These are phyloP conservation scores for Pycnomerus fuliginosus DNA, from an alignment of 2,888 invertebrate species.

Conservation along the genomic window DNA sequence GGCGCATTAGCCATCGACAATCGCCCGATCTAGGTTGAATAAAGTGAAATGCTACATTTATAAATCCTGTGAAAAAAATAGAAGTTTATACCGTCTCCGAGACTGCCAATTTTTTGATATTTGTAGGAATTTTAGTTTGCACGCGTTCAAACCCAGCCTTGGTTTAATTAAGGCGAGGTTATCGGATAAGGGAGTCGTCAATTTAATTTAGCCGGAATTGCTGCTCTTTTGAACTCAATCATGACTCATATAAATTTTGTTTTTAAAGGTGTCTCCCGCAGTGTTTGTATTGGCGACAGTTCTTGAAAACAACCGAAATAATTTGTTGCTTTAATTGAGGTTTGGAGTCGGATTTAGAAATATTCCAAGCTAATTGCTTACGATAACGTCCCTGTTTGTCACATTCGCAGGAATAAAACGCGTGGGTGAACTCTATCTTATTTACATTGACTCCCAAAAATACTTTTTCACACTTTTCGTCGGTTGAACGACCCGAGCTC, in stretches of 20 bases:
- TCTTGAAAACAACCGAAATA: conserved; percentile 5
- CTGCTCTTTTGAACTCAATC: conserved; percentile 3
- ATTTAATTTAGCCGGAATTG: conserved; percentile 9
- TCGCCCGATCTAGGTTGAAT: too few relatives aligned
- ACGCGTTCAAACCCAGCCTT: conserved; percentile 14
- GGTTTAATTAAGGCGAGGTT: conserved; percentile 22
- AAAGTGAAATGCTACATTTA: too few relatives aligned
- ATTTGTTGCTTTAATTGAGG: conserved; percentile 11
- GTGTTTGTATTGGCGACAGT: conserved; percentile 7
- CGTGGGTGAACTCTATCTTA: conserved; percentile 19
- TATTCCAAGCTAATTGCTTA: conserved; percentile 8
- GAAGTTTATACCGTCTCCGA: too few relatives aligned
- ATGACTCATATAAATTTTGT: conserved; percentile 3
- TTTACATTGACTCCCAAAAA: conserved; percentile 15
- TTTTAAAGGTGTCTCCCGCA: conserved; percentile 4
- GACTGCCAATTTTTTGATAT: too few relatives aligned
- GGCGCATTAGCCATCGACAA: too few relatives aligned
- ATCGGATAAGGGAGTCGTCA: conserved; percentile 16
- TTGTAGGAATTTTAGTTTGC: too few relatives aligned
- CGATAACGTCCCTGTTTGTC: conserved; percentile 8
- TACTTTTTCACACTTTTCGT: conserved; percentile 15
- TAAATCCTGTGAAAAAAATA: too few relatives aligned
- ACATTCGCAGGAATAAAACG: conserved; percentile 9
- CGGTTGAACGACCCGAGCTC: conserved; percentile 18
- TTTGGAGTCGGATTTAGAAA: conserved; percentile 6